Conservation (phyloP, 2,888 invertebrate genomes). For the Neoascia interrupta region DNA sequence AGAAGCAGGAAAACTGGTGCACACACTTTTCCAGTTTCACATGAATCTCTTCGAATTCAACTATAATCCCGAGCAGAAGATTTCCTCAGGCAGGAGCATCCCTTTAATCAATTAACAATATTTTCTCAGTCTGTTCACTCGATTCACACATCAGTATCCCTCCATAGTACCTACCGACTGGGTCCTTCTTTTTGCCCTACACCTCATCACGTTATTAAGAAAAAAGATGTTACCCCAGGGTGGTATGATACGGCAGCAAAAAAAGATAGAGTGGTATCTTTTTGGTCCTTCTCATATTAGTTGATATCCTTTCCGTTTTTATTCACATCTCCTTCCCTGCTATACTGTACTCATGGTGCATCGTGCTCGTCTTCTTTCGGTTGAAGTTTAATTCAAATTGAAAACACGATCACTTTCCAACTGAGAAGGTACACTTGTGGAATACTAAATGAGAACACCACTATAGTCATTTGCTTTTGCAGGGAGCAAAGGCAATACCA, state of each 20-base stretch:
- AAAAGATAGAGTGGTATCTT: slow-evolving; percentile 30
- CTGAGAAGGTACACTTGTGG: slow-evolving; percentile 64
- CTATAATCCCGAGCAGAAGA: too few relatives aligned
- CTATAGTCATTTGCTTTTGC: slow-evolving; percentile 53
- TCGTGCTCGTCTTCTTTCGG: slow-evolving; percentile 11
- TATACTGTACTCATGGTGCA: not conserved
- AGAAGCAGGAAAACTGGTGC: too few relatives aligned
- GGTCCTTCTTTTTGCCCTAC: too few relatives aligned
- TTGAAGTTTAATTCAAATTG: slow-evolving; percentile 69
- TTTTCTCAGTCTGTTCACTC: slow-evolving; percentile 44
- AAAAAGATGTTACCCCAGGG: slow-evolving; percentile 56
- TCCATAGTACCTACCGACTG: not conserved
- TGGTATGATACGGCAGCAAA: slow-evolving; percentile 2
- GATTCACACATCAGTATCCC: slow-evolving; percentile 46
- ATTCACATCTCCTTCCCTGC: slow-evolving; percentile 1
- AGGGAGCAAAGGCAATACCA: not conserved
- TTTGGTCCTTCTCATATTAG: slow-evolving; percentile 63
- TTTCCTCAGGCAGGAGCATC: slow-evolving; percentile 32
- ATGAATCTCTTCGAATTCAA: too few relatives aligned
- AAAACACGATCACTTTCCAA: slow-evolving; percentile 69
- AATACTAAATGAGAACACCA: slow-evolving; percentile 62
- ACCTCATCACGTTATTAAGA: slow-evolving; percentile 39
- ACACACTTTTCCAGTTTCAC: too few relatives aligned
- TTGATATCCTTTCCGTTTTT: slow-evolving; percentile 52
- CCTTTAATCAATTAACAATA: slow-evolving; percentile 66